A percentile compares a stretch with the other conserved stretches of the same genome.
Evolutionary conservation across 2,797 vertebrate species (phyloP).

Genomic region (Schizopygopsis malacanthus): DNA sequence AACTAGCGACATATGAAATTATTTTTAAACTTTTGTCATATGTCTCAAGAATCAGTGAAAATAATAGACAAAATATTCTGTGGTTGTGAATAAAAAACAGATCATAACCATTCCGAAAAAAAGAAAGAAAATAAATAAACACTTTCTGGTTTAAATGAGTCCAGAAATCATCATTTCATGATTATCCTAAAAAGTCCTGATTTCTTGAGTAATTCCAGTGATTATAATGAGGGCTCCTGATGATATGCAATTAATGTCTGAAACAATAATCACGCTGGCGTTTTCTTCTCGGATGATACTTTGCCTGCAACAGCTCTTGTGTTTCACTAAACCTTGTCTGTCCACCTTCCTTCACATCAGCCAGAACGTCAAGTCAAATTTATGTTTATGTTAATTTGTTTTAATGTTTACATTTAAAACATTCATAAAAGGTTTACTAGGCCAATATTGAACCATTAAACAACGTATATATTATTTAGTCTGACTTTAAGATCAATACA

Average conservation of each 20-base stretch:
- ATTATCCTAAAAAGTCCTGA: slow-evolving; percentile 13
- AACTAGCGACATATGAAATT: background rate
- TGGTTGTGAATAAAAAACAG: background rate
- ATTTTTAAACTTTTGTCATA: background rate
- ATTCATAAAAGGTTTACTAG: slow-evolving; percentile 32
- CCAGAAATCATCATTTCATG: slow-evolving; percentile 6
- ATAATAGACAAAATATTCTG: background rate
- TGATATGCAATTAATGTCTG: slow-evolving; percentile 45
- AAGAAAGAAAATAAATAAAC: slow-evolving; percentile 2
- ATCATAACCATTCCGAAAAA: background rate
- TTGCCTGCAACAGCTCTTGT: slow-evolving; percentile 8
- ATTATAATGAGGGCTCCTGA: slow-evolving; percentile 42
- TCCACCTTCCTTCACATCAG: background rate
- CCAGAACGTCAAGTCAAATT: slow-evolving; percentile 21
- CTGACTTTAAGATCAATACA: slow-evolving; percentile 24
- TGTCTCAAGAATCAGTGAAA: slow-evolving; percentile 17
- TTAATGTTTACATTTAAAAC: slow-evolving; percentile 39
- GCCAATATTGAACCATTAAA: slow-evolving; percentile 29
- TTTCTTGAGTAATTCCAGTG: slow-evolving; percentile 22
- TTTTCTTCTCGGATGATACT: slow-evolving; percentile 3
- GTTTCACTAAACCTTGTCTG: background rate
- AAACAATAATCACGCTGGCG: slow-evolving; percentile 10
- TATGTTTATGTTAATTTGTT: slow-evolving; percentile 42
- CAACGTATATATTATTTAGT: slow-evolving; percentile 34
- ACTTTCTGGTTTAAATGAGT: slow-evolving; percentile 6